Percentiles rank a stretch among this genome's conserved stretches.
Evolutionary conservation across 2,113 vertebrate species (phyloP).

Genomic region (Anarrhichthys ocellatus): DNA sequence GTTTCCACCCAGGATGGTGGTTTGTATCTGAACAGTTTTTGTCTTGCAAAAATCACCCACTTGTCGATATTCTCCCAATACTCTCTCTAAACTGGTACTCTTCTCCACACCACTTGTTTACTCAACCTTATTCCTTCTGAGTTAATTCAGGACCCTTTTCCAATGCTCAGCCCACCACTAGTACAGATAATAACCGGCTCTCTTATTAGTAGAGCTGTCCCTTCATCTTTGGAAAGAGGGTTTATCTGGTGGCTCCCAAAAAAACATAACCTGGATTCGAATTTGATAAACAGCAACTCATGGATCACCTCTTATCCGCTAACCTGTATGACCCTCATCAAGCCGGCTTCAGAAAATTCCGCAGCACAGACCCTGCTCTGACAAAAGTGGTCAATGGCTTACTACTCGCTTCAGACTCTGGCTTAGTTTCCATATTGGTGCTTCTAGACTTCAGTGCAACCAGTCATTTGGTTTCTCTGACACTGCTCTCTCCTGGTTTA

Average conservation of each 20-base stretch:
- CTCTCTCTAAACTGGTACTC: background rate
- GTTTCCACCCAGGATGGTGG: background rate
- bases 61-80: background rate
- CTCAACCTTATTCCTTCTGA: background rate
- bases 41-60: background rate
- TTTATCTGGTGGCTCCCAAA: background rate
- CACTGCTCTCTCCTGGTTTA: background rate
- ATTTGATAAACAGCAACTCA: background rate
- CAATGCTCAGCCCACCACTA: background rate
- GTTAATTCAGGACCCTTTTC: background rate
- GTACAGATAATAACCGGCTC: background rate
- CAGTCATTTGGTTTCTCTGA: background rate
- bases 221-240: background rate
- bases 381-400: background rate
- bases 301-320: background rate
- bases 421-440: background rate
- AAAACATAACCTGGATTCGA: background rate
- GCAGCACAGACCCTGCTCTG: constrained; percentile 2
- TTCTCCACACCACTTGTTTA: background rate
- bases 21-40: background rate
- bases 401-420: background rate
- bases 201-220: background rate
- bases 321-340: background rate
- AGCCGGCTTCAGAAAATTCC: background rate
- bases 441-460: background rate